These are phyloP conservation scores for Pomatorhinus ruficollis DNA, from an alignment of 2,113 vertebrate genomes.

Conservation along the genomic window DNA sequence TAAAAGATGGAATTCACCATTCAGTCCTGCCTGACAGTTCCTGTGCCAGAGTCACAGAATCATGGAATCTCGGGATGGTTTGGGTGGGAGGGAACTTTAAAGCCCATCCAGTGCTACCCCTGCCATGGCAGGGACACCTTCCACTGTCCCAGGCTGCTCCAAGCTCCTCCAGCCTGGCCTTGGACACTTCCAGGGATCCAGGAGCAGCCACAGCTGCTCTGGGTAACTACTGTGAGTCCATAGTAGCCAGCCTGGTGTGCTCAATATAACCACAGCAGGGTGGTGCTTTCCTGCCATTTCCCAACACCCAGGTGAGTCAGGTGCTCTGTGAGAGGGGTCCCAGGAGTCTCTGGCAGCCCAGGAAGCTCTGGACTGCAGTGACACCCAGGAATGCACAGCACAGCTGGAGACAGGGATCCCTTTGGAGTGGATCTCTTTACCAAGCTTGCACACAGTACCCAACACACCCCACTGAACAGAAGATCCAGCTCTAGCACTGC, in stretches of 20 bases:
- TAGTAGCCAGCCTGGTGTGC: neutral
- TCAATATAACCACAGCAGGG: neutral
- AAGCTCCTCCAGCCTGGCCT: accelerated
- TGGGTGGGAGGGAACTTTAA: neutral
- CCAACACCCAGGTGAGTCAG: neutral
- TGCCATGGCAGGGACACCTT: neutral
- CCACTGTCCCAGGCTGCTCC: neutral
- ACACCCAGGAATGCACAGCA: neutral
- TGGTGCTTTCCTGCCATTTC: neutral
- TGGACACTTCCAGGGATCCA: neutral
- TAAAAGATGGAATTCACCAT: neutral
- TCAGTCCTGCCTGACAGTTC: neutral
- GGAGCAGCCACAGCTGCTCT: neutral
- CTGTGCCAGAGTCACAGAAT: neutral
- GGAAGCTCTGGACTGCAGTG: neutral
- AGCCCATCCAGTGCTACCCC: neutral
- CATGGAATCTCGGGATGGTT: neutral
- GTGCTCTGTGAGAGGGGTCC: neutral
- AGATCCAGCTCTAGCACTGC: neutral
- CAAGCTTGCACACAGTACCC: neutral
- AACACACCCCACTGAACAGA: neutral
- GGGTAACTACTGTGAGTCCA: neutral
- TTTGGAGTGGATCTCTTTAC: neutral
- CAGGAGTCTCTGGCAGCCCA: neutral
- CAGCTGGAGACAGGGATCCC: neutral